Conservation (phyloP, 2,797 vertebrate species). For the Pangasius macronema region DNA sequence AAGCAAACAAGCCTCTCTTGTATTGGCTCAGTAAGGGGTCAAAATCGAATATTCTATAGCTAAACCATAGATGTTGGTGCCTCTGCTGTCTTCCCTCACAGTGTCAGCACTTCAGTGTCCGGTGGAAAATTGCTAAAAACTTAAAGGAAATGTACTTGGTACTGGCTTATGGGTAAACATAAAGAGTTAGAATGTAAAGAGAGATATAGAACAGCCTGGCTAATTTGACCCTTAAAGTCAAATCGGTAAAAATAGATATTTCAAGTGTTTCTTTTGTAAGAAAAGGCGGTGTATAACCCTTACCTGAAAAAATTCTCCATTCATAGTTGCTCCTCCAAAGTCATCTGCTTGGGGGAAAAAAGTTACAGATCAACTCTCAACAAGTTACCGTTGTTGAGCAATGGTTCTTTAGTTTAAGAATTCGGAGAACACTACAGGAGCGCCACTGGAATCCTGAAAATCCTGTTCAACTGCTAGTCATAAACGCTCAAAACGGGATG, state of each 20-base stretch:
- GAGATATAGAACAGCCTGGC: neutral
- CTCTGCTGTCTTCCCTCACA: neutral
- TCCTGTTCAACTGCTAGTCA: conserved; percentile 18
- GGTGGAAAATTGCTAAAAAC: neutral
- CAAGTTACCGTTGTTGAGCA: conserved; percentile 9
- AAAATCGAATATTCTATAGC: neutral
- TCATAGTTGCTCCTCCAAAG: conserved; percentile 77
- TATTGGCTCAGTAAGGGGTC: neutral
- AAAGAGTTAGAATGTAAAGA: neutral
- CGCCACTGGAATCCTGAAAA: conserved; percentile 39
- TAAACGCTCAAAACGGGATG: neutral
- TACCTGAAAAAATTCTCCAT: conserved; percentile 85
- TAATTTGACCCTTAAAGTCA: neutral
- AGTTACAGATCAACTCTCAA: conserved; percentile 21
- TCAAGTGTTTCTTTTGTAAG: neutral
- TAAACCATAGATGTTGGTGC: neutral
- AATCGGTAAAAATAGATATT: neutral
- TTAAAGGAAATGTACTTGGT: neutral
- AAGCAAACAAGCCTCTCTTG: neutral
- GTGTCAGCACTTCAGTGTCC: neutral
- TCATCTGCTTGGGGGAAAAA: conserved; percentile 64
- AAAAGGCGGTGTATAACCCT: conserved; percentile 51
- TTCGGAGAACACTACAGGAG: conserved; percentile 7
- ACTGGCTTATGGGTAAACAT: neutral
- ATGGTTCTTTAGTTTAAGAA: neutral